Evolutionary conservation across 2,113 vertebrate genomes (phyloP).

Genomic region (Echinops telfairi): DNA sequence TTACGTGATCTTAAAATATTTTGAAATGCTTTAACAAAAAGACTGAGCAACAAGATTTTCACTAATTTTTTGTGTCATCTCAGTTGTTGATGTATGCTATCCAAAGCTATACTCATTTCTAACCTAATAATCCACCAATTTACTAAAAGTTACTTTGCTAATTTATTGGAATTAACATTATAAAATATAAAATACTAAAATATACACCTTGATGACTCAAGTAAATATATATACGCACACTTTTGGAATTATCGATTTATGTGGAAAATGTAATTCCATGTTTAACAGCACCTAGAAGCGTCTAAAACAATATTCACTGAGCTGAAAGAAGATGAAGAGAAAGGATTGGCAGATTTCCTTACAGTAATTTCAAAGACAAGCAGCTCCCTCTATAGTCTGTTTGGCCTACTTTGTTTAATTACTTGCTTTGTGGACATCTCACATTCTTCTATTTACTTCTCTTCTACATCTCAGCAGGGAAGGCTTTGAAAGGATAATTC

Average conservation of each 20-base stretch:
- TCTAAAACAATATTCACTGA: slow-evolving; percentile 34
- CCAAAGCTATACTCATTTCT: slow-evolving; percentile 41
- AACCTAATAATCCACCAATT: slow-evolving; percentile 40
- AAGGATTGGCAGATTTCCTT: neutral
- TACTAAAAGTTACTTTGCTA: slow-evolving; percentile 4
- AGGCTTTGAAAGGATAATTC: slow-evolving; percentile 69
- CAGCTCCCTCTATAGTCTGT: slow-evolving; percentile 76
- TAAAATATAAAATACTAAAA: neutral
- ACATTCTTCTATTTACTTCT: slow-evolving; percentile 61
- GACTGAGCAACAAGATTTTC: slow-evolving; percentile 20
- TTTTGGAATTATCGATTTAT: slow-evolving; percentile 25
- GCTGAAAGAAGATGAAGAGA: neutral
- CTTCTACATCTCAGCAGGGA: slow-evolving; percentile 72
- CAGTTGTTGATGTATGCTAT: slow-evolving; percentile 34
- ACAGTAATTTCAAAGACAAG: slow-evolving; percentile 48
- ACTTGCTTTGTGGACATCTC: slow-evolving; percentile 63
- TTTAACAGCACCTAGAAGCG: slow-evolving; percentile 36
- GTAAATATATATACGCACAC: slow-evolving; percentile 12
- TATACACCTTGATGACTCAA: neutral
- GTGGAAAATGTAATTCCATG: slow-evolving; percentile 7
- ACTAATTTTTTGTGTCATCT: slow-evolving; percentile 62
- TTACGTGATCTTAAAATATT: slow-evolving; percentile 45
- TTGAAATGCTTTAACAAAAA: slow-evolving; percentile 1
- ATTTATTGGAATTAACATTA: neutral
- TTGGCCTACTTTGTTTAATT: slow-evolving; percentile 66